Evolutionary conservation across 2,888 invertebrate genomes (phyloP).

Genomic region (Tipula helvola): DNA sequence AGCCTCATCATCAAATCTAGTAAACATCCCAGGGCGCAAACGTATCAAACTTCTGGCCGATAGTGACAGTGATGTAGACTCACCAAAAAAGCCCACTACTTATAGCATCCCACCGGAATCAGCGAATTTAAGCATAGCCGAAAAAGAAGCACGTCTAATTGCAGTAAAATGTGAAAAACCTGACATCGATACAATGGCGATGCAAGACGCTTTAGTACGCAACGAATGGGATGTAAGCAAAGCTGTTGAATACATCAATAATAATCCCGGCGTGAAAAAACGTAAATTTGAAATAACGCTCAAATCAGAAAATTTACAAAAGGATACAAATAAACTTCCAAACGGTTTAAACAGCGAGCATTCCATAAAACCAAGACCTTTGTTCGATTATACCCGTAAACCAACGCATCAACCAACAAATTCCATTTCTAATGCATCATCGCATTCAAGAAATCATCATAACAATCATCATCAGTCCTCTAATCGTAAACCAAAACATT

Average conservation of each 20-base stretch:
- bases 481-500: neutral
- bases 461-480: neutral
- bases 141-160: conserved; percentile 32
- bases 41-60: conserved; percentile 31
- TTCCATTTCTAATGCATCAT: conserved; percentile 19
- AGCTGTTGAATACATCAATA: conserved; percentile 28
- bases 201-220: conserved; percentile 34
- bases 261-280: conserved; percentile 20
- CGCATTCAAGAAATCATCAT: neutral
- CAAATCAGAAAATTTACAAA: neutral
- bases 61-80: conserved; percentile 28
- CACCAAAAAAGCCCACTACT: conserved; percentile 25
- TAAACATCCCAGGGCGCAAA: conserved; percentile 29
- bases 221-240: conserved; percentile 34
- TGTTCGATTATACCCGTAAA: neutral
- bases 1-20: neutral
- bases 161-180: conserved; percentile 28
- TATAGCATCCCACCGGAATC: conserved; percentile 12
- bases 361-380: conserved; percentile 16
- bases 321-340: neutral
- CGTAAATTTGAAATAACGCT: conserved; percentile 17
- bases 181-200: conserved; percentile 31
- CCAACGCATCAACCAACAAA: conserved; percentile 9
- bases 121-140: conserved; percentile 25
- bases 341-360: conserved; percentile 6